Evolutionary conservation across 2,113 vertebrate species (phyloP).

Genomic region (Nansenia antarctica): DNA sequence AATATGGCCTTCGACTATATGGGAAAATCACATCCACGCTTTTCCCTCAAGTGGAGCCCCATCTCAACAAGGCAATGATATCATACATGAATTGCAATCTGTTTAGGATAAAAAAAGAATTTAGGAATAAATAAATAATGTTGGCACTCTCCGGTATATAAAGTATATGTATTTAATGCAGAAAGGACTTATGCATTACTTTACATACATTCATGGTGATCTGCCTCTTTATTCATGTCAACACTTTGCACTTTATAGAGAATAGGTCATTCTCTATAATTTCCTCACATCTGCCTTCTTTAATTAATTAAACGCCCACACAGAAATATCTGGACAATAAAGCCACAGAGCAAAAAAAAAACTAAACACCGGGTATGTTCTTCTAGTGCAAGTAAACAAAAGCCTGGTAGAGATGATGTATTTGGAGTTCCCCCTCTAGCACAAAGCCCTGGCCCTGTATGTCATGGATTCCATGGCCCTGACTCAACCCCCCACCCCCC

Average conservation of each 20-base stretch:
- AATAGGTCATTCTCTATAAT: no score
- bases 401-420: slow-evolving; percentile 54
- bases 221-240: no score
- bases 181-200: no score
- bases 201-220: no score
- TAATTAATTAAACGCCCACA: slow-evolving; percentile 7
- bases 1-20: no score
- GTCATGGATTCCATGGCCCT: slow-evolving; percentile 66
- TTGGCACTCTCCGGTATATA: no score
- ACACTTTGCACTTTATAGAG: no score
- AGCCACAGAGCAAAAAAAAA: no score
- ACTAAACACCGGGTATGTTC: slow-evolving; percentile 29
- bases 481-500: slow-evolving; percentile 49
- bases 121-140: no score
- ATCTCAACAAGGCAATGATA: background rate
- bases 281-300: background rate
- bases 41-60: background rate
- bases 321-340: no score
- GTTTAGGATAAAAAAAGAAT: slow-evolving; percentile 8
- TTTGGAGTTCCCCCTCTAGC: slow-evolving; percentile 70
- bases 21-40: no score
- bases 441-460: slow-evolving; percentile 55
- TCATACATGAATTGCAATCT: background rate
- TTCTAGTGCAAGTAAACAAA: slow-evolving; percentile 49
- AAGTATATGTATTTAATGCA: no score